phyloP scores from a whole-genome alignment of 2,113 vertebrate genomes.

The Meriones unguiculatus region DNA sequence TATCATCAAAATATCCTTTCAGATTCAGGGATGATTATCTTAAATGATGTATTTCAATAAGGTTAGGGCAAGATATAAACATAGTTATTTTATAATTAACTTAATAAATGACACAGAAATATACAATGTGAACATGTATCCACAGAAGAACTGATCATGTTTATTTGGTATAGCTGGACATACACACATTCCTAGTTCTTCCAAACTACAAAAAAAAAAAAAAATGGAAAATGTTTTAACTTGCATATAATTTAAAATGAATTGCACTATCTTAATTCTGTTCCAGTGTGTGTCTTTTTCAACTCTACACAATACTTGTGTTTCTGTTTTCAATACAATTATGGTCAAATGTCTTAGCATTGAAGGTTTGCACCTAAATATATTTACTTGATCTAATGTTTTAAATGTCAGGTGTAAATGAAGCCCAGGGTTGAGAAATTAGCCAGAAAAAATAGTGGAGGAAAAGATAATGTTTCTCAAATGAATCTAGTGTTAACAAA shows the following conservation, averaged over 20 bases:
- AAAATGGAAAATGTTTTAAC: not conserved
- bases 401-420: slow-evolving; percentile 20
- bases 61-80: not conserved
- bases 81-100: not conserved
- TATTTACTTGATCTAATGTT: not conserved
- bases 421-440: slow-evolving; percentile 14
- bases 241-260: not conserved
- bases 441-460: not conserved
- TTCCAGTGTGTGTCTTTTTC: not conserved
- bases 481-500: slow-evolving; percentile 30
- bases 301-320: not conserved
- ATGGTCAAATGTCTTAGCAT: not conserved
- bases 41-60: not conserved
- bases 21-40: not conserved
- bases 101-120: not conserved
- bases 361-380: not conserved
- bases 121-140: not conserved
- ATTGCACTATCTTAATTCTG: not conserved
- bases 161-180: not conserved
- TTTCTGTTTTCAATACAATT: not conserved
- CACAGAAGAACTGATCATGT: not conserved
- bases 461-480: not conserved
- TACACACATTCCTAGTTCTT: not conserved
- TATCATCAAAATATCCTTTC: accelerated
- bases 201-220: not conserved